phyloP scores from a whole-genome alignment of 2,113 vertebrate species.

The Morone chrysops region DNA sequence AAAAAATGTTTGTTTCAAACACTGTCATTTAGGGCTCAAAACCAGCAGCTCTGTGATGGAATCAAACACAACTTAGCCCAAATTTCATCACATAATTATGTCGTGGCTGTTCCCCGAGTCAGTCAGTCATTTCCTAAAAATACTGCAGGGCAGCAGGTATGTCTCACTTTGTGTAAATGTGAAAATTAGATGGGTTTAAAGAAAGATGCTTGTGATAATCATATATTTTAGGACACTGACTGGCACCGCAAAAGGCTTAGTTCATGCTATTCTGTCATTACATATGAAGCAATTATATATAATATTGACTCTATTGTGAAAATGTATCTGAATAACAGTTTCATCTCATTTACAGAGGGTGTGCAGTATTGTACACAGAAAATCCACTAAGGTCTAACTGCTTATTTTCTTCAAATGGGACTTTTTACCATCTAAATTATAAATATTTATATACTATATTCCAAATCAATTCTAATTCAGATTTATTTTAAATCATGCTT shows the following conservation, averaged over 20 bases:
- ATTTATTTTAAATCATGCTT: not conserved
- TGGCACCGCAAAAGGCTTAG: not conserved
- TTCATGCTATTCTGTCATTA: not conserved
- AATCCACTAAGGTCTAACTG: not conserved
- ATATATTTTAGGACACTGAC: not conserved
- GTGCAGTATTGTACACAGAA: no score
- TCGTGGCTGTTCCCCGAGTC: not conserved
- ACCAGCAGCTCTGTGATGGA: conserved; percentile 13
- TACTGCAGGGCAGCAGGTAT: not conserved
- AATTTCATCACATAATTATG: conserved; percentile 43
- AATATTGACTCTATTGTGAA: not conserved
- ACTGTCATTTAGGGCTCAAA: conserved; percentile 50
- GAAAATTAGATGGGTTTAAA: conserved; percentile 6
- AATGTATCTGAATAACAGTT: not conserved
- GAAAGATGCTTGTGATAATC: not conserved
- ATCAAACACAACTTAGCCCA: not conserved
- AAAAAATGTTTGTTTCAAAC: conserved; percentile 53
- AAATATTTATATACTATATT: not conserved
- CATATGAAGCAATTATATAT: not conserved
- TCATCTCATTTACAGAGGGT: no score
- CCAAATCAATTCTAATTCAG: not conserved
- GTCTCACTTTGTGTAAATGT: not conserved
- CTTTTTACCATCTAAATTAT: not conserved
- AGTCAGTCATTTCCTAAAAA: conserved; percentile 31
- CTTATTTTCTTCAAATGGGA: not conserved